Conservation (phyloP, 2,797 vertebrate species). For the Falco rusticolus region DNA sequence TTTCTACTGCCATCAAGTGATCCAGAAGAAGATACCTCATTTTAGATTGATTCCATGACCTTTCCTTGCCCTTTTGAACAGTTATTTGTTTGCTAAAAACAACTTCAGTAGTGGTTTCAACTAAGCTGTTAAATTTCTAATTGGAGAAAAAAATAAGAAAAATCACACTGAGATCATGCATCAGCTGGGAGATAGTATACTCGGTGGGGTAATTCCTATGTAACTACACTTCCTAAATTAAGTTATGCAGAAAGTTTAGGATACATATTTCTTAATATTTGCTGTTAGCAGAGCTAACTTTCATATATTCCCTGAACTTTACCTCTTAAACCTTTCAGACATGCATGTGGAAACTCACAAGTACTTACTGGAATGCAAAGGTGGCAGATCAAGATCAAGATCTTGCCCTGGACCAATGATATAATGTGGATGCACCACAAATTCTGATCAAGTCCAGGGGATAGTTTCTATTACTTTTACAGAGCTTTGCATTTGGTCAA, state of each 20-base stretch:
- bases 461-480: background rate
- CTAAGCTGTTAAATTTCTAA: background rate
- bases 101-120: background rate
- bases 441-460: background rate
- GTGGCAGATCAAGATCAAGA: background rate
- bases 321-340: background rate
- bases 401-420: background rate
- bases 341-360: background rate
- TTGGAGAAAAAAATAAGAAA: background rate
- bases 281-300: background rate
- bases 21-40: background rate
- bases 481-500: background rate
- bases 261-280: background rate
- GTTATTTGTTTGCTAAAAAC: background rate
- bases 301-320: background rate
- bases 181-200: background rate
- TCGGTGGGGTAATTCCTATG: background rate
- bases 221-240: background rate
- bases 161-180: background rate
- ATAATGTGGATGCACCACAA: background rate
- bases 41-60: background rate
- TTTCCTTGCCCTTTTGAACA: background rate
- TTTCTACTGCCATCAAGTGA: background rate
- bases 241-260: background rate
- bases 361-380: background rate